Base-by-base conservation (phyloP, 2,113 vertebrate species). In the Ginglymostoma cirratum region DNA sequence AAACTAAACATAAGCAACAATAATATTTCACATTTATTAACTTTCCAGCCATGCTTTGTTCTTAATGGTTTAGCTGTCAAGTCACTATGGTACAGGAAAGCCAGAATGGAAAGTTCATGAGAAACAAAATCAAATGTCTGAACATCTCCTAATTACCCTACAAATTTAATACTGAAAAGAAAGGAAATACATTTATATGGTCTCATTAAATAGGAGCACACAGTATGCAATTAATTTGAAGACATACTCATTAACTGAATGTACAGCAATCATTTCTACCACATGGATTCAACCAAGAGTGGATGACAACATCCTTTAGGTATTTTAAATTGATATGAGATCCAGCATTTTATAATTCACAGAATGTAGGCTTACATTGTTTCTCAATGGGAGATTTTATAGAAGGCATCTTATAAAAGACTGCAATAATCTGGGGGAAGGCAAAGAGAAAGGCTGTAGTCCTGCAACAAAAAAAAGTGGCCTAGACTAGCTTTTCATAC, bases 1-100 rank as follows among this genome's bases (percentile, higher is more conserved):
- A 38, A 45, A 3, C 10, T 66, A 66, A n/a, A 38, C 34, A 19
- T 93, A 34, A 93, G 61, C 52, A 65, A 66, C 4, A 19, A 12
- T 8, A 19, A 93, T 66, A 66, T n/a, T 93, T 93, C 66, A 66
- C 19, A 66, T 66, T 66, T 3, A 1, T 61, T 61, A 90, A 93
- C 55, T 93, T 65, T n/a, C 30, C 61, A 61, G 52, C 24, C 87
- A n/a, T 65, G 27, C 30, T 90, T 65, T 66, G n/a, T 55, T 96
- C 96, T 89, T 30, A 4, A 80, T 96, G 96, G 96, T 96, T 95
- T 96, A 96, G 96, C 76, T 83, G 96, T 78, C 90, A 90, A 96
- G 95, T 66, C 95, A 96, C 69, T 96, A 96, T 96, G 96, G 15
- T 34, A 45, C 17, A 95, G 83, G 95, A 96, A 27, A 96, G 65